Base-by-base conservation (phyloP, 1,140 invertebrate genomes). In the Argopecten irradians region DNA sequence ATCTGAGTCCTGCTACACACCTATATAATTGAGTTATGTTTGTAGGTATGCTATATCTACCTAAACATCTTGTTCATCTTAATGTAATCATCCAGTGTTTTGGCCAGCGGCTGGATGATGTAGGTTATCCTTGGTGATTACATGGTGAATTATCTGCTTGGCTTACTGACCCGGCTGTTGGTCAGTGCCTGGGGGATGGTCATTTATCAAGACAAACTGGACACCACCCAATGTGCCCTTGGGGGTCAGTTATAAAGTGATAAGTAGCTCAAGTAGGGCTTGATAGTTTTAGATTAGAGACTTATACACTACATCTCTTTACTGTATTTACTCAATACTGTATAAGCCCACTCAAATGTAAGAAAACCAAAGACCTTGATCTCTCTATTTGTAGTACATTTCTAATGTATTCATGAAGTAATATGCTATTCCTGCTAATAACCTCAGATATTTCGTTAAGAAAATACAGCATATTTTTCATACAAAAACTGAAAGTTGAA, bases 191-290 rank as follows among this genome's bases (percentile, higher is more conserved):
- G 14, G n/a, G 55, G 55, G 55, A 8, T 16, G 16, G 55, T 71
- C 55, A 71, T 71, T 71, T 28, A 71, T 71, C n/a, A 71, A n/a
- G 55, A n/a, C 55, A 71, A 71, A 71, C 55, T 71, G 55, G 55
- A 71, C 55, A 71, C 22, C 55, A 11, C 55, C 55, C 55, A 71
- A 71, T 16, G 28, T 71, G 55, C 55, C 55, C 55, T n/a, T 19
- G 5, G 55, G 55, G 55, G 55, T 71, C 55, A n/a, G 55, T 71
- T 2, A 71, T 71, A 28, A 71, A 7, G 55, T 71, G 55, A 71
- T 71, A 71, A 28, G 55, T 28, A 71, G 22, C 36, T 39, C 5
- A 39, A 39, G 13, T 13, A 39, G 36, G 13, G 36, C 13, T 39
- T 39, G 36, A 39, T 39, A 39, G 36, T 39, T 13, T 39, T 13